Evolutionary conservation across 2,797 vertebrate species (phyloP).

Genomic region (Danio choprae): DNA sequence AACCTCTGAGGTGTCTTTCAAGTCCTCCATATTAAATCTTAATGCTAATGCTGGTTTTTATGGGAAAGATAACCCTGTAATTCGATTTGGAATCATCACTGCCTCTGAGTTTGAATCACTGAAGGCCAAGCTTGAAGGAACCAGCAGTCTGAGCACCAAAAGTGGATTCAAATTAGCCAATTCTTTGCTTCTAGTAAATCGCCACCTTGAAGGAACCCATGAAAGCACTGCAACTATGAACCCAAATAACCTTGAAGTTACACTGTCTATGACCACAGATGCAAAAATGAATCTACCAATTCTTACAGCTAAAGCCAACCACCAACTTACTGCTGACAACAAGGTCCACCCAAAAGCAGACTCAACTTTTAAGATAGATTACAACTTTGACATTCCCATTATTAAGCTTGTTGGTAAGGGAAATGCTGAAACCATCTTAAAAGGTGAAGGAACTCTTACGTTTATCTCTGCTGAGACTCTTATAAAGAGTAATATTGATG

Average conservation of each 20-base stretch:
- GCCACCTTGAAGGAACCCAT: slow-evolving; percentile 82
- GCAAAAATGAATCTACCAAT: slow-evolving; percentile 76
- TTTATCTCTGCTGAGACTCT: slow-evolving; percentile 83
- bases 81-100: slow-evolving; percentile 83
- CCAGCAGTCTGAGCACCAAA: slow-evolving; percentile 86
- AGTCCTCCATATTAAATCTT: slow-evolving; percentile 88
- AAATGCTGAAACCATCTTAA: slow-evolving; percentile 78
- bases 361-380: slow-evolving; percentile 79
- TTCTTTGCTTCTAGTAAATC: slow-evolving; percentile 80
- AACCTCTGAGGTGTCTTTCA: slow-evolving; percentile 88
- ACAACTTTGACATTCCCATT: slow-evolving; percentile 76
- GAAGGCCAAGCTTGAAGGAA: slow-evolving; percentile 87
- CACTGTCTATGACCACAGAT: slow-evolving; percentile 74
- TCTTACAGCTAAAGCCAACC: slow-evolving; percentile 81
- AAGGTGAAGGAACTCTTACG: slow-evolving; percentile 79
- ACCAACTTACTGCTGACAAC: slow-evolving; percentile 84
- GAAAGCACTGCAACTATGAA: slow-evolving; percentile 84
- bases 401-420: slow-evolving; percentile 77
- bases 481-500: slow-evolving; percentile 78
- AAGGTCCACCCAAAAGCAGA: slow-evolving; percentile 80
- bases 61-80: slow-evolving; percentile 86
- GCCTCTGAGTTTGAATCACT: slow-evolving; percentile 84
- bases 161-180: slow-evolving; percentile 89
- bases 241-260: slow-evolving; percentile 78
- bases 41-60: slow-evolving; percentile 83